phyloP scores from a whole-genome alignment of 1,140 invertebrate genomes.

The Phenacoccus solenopsis region DNA sequence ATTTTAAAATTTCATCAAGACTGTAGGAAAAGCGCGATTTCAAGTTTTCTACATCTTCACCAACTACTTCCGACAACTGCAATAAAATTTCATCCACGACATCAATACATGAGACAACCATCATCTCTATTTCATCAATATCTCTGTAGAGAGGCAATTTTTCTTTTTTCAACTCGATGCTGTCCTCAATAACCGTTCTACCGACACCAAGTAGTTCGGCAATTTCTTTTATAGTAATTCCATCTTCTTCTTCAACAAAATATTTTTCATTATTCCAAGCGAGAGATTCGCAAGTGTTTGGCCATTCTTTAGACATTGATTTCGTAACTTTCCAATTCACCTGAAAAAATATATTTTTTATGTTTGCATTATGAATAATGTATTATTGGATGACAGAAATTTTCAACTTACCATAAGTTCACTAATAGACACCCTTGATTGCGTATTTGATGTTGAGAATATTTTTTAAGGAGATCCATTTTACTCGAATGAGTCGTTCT shows the following conservation, averaged over 20 bases:
- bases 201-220: background rate
- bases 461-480: background rate
- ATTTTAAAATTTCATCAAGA: no score
- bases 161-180: background rate
- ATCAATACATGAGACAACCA: background rate
- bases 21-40: background rate
- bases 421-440: background rate
- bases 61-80: background rate
- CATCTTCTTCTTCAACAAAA: background rate
- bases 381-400: background rate
- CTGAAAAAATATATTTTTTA: background rate
- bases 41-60: background rate
- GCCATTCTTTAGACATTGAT: background rate
- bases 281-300: background rate
- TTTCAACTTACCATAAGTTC: background rate
- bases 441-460: background rate
- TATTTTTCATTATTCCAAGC: background rate
- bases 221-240: background rate
- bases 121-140: background rate
- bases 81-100: background rate
- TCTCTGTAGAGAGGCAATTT: background rate
- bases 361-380: no score
- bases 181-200: background rate
- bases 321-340: background rate
- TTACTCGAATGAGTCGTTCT: background rate